Evolutionary conservation across 2,113 vertebrate species (phyloP).

Genomic region (Bombycilla garrulus): DNA sequence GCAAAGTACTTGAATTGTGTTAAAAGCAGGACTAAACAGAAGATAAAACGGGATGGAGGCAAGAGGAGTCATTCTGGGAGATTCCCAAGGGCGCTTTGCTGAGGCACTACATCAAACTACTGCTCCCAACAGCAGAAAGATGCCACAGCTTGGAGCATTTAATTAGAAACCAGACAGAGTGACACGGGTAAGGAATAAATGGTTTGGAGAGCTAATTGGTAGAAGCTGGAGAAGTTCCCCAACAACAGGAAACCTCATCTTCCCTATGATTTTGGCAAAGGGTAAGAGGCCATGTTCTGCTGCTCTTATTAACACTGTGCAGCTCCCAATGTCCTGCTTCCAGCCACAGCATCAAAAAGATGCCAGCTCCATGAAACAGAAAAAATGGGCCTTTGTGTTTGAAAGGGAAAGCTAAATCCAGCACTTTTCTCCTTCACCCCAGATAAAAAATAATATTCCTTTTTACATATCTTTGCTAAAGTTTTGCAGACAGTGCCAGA

Average conservation of each 20-base stretch:
- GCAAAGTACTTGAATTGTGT: not conserved
- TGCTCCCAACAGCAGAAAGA: not conserved
- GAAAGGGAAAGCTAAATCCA: slow-evolving; percentile 12
- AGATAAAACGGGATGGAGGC: not conserved
- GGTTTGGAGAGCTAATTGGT: not conserved
- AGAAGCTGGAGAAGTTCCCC: not conserved
- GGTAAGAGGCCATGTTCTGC: not conserved
- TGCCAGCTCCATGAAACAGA: not conserved
- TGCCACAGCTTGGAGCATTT: not conserved
- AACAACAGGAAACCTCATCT: not conserved
- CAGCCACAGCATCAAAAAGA: not conserved
- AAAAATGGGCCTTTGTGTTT: not conserved
- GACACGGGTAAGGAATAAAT: not conserved
- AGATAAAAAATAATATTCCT: not conserved
- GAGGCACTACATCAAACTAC: not conserved
- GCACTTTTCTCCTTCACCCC: not conserved
- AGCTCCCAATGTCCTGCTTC: not conserved
- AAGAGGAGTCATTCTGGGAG: not conserved
- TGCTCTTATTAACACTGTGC: not conserved
- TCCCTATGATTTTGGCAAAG: not conserved
- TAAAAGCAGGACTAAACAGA: not conserved
- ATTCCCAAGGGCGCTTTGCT: not conserved
- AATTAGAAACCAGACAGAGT: not conserved
- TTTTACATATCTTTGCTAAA: not conserved
- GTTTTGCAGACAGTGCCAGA: not conserved